Evolutionary conservation across 2,888 invertebrate species (phyloP).

Genomic region (Mallateleia sp.): DNA sequence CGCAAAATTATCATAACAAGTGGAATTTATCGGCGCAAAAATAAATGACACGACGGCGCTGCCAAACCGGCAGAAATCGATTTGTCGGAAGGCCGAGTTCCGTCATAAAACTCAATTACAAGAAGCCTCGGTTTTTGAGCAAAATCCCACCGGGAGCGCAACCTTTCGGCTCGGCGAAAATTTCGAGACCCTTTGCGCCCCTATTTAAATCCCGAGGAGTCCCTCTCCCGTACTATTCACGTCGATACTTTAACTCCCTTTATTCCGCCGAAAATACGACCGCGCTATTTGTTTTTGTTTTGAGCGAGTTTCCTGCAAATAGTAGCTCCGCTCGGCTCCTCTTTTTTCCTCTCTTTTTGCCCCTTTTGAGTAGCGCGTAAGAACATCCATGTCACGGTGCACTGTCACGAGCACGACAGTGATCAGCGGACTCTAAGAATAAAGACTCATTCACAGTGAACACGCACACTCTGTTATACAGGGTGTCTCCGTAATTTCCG

Average conservation of each 20-base stretch:
- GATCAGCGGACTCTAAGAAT: slow-evolving; percentile 69
- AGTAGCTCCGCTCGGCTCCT: slow-evolving; percentile 43
- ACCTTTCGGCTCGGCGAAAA: slow-evolving; percentile 60
- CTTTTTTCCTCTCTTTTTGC: slow-evolving; percentile 3
- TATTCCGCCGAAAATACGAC: slow-evolving; percentile 61
- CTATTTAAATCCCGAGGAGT: slow-evolving; percentile 64
- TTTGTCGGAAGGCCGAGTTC: slow-evolving; percentile 32
- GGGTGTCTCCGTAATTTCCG: slow-evolving; percentile 55
- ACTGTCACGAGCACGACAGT: slow-evolving; percentile 69
- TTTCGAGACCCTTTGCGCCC: slow-evolving; percentile 39
- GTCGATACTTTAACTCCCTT: slow-evolving; percentile 69
- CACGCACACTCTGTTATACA: slow-evolving; percentile 57
- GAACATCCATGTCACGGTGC: slow-evolving; percentile 65
- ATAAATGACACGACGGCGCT: too few species aligned
- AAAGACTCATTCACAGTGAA: slow-evolving; percentile 67
- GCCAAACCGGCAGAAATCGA: slow-evolving; percentile 61
- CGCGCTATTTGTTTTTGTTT: slow-evolving; percentile 66
- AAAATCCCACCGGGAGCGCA: slow-evolving; percentile 49
- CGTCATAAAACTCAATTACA: slow-evolving; percentile 61
- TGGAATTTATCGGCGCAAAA: too few species aligned
- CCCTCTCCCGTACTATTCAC: slow-evolving; percentile 56
- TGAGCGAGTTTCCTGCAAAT: slow-evolving; percentile 68
- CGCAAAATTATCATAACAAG: too few species aligned
- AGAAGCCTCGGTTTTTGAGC: background rate
- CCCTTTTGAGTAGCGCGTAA: slow-evolving; percentile 54